Conservation (phyloP, 2,113 vertebrate genomes). For the Boulengerochromis microlepis region DNA sequence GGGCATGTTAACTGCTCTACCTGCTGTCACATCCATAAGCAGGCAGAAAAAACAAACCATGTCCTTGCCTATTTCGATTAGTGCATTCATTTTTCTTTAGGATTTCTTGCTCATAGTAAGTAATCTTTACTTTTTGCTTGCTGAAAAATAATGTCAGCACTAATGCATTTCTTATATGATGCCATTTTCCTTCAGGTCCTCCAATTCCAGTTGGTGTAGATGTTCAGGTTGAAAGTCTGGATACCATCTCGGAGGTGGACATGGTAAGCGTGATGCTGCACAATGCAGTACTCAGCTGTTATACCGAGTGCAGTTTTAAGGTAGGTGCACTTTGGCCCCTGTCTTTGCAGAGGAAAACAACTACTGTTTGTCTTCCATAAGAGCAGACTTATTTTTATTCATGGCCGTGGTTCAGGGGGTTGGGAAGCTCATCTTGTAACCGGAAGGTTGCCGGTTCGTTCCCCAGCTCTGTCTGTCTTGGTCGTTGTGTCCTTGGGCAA, state of each 20-base stretch:
- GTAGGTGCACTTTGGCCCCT: background rate
- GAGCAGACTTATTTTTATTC: background rate
- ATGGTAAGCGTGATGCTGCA: constrained; percentile 57
- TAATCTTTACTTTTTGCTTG: background rate
- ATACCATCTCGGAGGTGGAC: constrained; percentile 79
- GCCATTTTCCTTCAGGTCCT: constrained; percentile 59
- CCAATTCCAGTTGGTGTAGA: constrained; percentile 79
- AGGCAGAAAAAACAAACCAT: background rate
- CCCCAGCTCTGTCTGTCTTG: background rate
- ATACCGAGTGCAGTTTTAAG: background rate
- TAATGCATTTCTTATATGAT: background rate
- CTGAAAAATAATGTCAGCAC: background rate
- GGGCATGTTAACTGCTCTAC: background rate
- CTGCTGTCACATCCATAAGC: background rate
- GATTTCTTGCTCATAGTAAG: background rate
- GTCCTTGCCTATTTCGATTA: background rate
- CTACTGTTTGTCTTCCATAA: background rate
- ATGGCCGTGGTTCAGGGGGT: background rate
- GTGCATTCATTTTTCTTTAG: background rate
- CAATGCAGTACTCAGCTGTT: background rate
- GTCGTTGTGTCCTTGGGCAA: background rate
- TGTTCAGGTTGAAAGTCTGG: constrained; percentile 79
- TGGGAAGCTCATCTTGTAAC: background rate
- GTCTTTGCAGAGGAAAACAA: background rate
- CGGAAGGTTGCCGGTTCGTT: fast-evolving